A percentile compares a stretch with the other conserved stretches of the same genome.
Conservation (phyloP, 2,888 invertebrate genomes). For the Heliconius aoede region DNA sequence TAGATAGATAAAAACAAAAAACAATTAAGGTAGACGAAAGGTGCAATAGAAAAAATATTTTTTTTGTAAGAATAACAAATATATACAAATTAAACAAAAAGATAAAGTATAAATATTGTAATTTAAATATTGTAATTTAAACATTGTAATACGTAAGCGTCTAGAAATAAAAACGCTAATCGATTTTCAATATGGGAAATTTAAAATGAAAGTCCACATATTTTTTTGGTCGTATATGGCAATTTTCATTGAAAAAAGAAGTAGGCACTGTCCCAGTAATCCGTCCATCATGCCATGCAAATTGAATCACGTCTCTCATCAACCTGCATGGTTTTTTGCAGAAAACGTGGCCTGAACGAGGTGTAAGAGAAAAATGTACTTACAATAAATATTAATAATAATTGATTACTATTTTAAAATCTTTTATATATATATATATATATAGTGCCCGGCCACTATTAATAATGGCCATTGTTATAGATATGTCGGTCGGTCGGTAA, state of each 20-base stretch:
- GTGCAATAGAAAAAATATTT: no score
- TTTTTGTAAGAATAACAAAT: no score
- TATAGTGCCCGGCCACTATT: no score
- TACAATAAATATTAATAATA: no score
- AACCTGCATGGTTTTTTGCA: conserved; percentile 65
- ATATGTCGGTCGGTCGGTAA: no score
- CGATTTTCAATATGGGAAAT: not conserved
- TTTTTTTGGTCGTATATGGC: not conserved
- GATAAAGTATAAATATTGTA: no score
- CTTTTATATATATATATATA: no score
- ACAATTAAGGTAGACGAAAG: no score
- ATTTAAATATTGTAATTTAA: no score
- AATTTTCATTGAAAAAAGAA: conserved; percentile 8
- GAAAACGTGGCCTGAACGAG: conserved; percentile 21
- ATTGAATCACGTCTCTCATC: conserved; percentile 81
- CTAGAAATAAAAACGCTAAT: not conserved
- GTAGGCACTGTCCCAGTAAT: conserved; percentile 57
- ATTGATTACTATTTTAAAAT: no score
- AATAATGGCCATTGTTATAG: no score
- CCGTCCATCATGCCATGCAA: conserved; percentile 78
- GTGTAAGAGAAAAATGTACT: conserved; percentile 1
- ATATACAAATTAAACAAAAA: no score
- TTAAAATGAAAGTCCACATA: not conserved
- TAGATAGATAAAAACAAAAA: not conserved
- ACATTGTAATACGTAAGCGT: not conserved